Base-by-base conservation (phyloP, 2,888 invertebrate genomes). In the Diarsia rubi region DNA sequence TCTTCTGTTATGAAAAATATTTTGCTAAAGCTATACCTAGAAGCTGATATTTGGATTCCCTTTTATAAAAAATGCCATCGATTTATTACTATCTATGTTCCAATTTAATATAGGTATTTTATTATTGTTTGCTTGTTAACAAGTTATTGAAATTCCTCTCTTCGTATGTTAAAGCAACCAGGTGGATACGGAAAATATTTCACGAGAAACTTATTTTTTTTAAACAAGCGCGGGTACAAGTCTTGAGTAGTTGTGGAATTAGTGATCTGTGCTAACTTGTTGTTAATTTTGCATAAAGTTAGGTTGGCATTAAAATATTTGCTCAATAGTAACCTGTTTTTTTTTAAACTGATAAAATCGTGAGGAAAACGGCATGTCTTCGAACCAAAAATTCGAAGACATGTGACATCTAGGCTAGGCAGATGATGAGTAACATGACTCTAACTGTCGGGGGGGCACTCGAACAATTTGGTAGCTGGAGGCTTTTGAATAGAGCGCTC, bases 121-220 rank as follows among this genome's bases (percentile, higher is more conserved):
- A 62, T 21, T n/a, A 60, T 11, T n/a, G 21, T 63, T 45, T 52
- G 16, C 24, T 52, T 45, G 49, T 21, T 52, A 37, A 37, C 27
- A 74, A 24, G 16, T 24, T 45, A 75, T 73, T 63, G 8, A 75
- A 54, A 75, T 64, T 52, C 24, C 31, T 31, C 11, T 45, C 16
- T 52, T 37, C 8, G 24, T 52, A 31, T 14, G 11, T 45, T 37
- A 59, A 14, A 73, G n/a, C 14, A 27, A 49, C 27, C 73, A 59
- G 59, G 47, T 74, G 42, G 14, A 49, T 21, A n/a, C 27, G 42
- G 1, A 31, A 45, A 31, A 52, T 73, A 21, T 31, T 37, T 21
- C 9, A 21, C 14, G 24, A 74, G 44, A 24, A 24, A 49, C 8
- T 44, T 42, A 37, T 37, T 37, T 37, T 37, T 6, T 1, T 6